Evolutionary conservation across 1,140 invertebrate species (phyloP), one percentile per base, ranked within the genome.

Genomic region (Chironomus tepperi): DNA sequence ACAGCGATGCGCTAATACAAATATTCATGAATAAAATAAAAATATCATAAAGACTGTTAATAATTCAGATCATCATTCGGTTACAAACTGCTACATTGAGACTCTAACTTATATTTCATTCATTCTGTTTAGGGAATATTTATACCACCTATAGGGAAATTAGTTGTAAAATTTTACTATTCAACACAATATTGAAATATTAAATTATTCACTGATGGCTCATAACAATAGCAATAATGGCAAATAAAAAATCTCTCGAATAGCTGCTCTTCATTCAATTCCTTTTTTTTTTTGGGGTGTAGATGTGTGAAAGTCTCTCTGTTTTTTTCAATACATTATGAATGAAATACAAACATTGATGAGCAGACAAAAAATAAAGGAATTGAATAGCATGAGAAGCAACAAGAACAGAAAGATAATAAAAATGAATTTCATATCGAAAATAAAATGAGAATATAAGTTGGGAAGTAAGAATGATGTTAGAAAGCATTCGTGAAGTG

Each of bases 161-260:
- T 57, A 57, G 47, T 57, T 57, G 47, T 57, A 57, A 57, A 57
- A 57, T 15, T 57, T 15, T 57, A 12, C 12, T 57, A 15, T 57
- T 12, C n/a, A n/a, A 57, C 12, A n/a, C 47, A 57, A 57, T 57
- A 57, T 57, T 57, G 47, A 57, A 57, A 57, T 57, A 57, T 57
- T 57, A 57, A 57, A 57, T 57, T 57, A 57, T 57, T 57, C 47
- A 57, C 47, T 15, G 47, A 57, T 57, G 47, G 47, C 47, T n/a
- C 47, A 57, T 57, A 57, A 57, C 47, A 57, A 57, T 12, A n/a
- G 47, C 47, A 57, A 57, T 57, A 57, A 34, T 34, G 2, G 24
- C 24, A 34, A 2, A 34, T 5, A 47, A 47, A 57, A n/a, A 57
- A 9, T 57, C n/a, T 57, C n/a, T 15, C 47, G n/a, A 57, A 34